These are phyloP conservation scores for Sitta europaea DNA, from an alignment of 2,113 vertebrate genomes.

Conservation along the genomic window DNA sequence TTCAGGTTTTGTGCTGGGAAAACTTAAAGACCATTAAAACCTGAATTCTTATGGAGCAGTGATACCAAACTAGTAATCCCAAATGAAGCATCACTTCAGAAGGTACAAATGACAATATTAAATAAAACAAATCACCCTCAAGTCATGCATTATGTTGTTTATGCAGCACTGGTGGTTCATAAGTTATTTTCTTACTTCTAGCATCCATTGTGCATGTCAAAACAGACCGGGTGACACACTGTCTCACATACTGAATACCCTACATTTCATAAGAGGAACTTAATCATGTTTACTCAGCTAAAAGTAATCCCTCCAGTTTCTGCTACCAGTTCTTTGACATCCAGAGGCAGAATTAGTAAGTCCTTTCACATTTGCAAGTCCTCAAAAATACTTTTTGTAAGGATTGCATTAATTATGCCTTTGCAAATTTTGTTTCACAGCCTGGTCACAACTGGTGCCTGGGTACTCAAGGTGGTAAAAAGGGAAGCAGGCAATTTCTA, in stretches of 20 bases:
- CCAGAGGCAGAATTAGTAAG: neutral
- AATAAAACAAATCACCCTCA: neutral
- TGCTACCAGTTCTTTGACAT: neutral
- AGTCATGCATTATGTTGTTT: neutral
- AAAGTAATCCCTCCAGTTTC: neutral
- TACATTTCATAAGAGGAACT: neutral
- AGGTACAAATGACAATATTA: neutral
- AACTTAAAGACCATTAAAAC: neutral
- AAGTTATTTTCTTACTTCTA: neutral
- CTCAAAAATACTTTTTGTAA: neutral
- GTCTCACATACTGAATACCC: neutral
- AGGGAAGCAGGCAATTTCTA: neutral
- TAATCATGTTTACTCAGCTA: neutral
- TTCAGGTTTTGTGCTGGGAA: neutral
- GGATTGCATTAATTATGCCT: neutral
- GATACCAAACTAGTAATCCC: neutral
- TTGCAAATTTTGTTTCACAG: neutral
- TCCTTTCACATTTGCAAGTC: neutral
- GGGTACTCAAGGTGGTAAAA: neutral
- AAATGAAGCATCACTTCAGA: neutral
- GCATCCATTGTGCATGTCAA: neutral
- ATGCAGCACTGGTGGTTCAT: neutral
- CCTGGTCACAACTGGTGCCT: neutral
- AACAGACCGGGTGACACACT: neutral
- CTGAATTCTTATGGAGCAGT: neutral